Conservation (phyloP, 1,140 invertebrate species). For the Holcopasites calliopsidis region DNA sequence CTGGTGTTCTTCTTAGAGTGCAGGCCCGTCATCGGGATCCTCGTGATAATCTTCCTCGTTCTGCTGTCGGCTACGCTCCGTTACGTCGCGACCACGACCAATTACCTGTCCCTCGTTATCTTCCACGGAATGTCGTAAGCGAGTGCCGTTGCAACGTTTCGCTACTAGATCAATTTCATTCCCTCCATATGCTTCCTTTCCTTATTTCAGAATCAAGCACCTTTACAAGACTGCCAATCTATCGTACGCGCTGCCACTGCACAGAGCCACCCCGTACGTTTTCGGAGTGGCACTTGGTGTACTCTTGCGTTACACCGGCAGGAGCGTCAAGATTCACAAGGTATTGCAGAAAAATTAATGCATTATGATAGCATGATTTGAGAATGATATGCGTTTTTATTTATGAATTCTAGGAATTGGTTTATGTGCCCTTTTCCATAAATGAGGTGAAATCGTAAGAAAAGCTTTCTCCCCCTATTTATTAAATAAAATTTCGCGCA, state of each 20-base stretch:
- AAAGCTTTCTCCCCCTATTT: no score
- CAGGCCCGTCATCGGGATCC: conserved; percentile 79
- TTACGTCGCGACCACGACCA: conserved; percentile 81
- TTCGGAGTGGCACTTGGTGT: conserved; percentile 83
- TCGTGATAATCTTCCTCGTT: conserved; percentile 80
- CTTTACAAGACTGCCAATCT: conserved; percentile 84
- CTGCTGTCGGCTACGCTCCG: conserved; percentile 82
- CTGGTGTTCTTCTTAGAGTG: conserved; percentile 84
- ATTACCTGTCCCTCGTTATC: conserved; percentile 83
- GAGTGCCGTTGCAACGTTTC: conserved; percentile 31
- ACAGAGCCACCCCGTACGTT: conserved; percentile 84
- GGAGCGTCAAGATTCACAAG: conserved; percentile 74
- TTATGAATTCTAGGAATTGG: not conserved
- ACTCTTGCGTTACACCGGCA: conserved; percentile 79
- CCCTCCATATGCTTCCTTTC: conserved; percentile 2
- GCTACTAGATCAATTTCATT: not conserved
- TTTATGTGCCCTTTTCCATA: no score
- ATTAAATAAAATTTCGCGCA: no score
- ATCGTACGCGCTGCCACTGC: conserved; percentile 82
- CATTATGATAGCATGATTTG: not conserved
- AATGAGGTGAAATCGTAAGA: no score
- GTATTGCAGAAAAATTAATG: conserved; percentile 63
- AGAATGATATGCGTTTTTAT: not conserved
- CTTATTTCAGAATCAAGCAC: conserved; percentile 83
- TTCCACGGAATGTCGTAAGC: conserved; percentile 86